phyloP scores from a whole-genome alignment of 1,140 invertebrate species.

The Arion vulgaris region DNA sequence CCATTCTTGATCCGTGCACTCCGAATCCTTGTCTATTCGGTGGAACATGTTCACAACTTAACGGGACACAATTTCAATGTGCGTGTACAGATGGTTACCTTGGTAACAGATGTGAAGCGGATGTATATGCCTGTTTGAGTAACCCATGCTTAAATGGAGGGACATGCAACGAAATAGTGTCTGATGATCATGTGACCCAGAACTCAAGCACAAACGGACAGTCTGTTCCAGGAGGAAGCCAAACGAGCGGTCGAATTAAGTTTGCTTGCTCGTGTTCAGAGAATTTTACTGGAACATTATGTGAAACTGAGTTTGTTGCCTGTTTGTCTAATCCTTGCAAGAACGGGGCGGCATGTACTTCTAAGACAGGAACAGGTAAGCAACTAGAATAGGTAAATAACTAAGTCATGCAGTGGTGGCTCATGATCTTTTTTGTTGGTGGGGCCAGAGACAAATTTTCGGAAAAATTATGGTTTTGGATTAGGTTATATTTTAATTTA shows the following conservation, averaged over 20 bases:
- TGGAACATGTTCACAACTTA: slow-evolving; percentile 49
- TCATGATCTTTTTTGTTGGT: too few relatives aligned
- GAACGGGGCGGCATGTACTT: slow-evolving; percentile 7
- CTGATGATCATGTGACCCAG: background rate
- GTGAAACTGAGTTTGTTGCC: background rate
- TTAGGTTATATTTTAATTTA: too few relatives aligned
- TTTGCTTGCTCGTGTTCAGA: slow-evolving; percentile 12
- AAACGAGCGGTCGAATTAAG: too few relatives aligned
- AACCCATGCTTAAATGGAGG: slow-evolving; percentile 62
- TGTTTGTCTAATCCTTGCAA: slow-evolving; percentile 12
- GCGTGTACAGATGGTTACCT: slow-evolving; percentile 37
- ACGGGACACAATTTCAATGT: slow-evolving; percentile 33
- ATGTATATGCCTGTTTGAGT: slow-evolving; percentile 60
- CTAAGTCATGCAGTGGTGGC: too few relatives aligned
- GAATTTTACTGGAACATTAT: slow-evolving; percentile 23
- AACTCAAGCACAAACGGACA: background rate
- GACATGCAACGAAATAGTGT: slow-evolving; percentile 51
- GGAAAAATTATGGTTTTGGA: too few relatives aligned
- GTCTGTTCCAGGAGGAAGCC: background rate
- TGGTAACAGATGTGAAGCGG: slow-evolving; percentile 37
- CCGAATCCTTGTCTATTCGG: slow-evolving; percentile 54
- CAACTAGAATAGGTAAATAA: too few relatives aligned
- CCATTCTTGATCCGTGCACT: slow-evolving; percentile 50
- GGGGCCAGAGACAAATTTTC: too few relatives aligned
- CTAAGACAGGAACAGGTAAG: background rate